Base-by-base conservation (phyloP, 2,888 invertebrate genomes). In the Stomorhina lunata region DNA sequence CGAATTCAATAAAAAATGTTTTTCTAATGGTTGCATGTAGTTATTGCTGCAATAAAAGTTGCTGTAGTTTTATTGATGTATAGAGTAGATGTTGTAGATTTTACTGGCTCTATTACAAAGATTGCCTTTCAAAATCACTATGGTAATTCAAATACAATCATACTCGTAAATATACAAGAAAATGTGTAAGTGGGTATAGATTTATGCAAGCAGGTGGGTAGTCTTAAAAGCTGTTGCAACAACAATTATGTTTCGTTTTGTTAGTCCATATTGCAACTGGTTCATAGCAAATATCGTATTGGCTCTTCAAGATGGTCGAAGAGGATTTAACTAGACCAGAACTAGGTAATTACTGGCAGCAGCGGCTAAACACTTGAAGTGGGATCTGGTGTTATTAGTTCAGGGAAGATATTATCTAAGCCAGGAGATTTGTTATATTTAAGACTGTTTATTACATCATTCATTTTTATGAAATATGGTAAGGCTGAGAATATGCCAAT, bases 31-130 rank as follows among this genome's bases (percentile, higher is more conserved):
- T 40, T 55, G 17, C 20, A 53, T 25, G 27, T 29, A 27, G 10
- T 29, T 55, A 20, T 55, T 68, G 68, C n/a, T 48, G 50, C 22
- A 66, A 37, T 37, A 66, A 37, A 15, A 71, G 45, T 34, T 34
- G 34, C 50, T 48, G 9, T 22, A 61, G 20, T 34, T 15, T 57
- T 57, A 10, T 5, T 50, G 61, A 34, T 50, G 12, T n/a, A n/a
- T n/a, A n/a, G n/a, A n/a, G n/a, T 37, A 34, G 12, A 22, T 48
- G 71, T 15, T 27, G 12, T 20, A 20, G 50, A 72, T 37, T 66
- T 66, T 59, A 79, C 65, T 79, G 43, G 72, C 72, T 72, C 40
- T 79, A 66, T 79, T 72, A 79, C 72, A 66, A 48, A 20, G 40
- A 79, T 66, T 66, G 48, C 59, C 57, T 79, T 57, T 57, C 15